Evolutionary conservation across 1,140 invertebrate species (phyloP).

Genomic region (Chironomus tepperi): DNA sequence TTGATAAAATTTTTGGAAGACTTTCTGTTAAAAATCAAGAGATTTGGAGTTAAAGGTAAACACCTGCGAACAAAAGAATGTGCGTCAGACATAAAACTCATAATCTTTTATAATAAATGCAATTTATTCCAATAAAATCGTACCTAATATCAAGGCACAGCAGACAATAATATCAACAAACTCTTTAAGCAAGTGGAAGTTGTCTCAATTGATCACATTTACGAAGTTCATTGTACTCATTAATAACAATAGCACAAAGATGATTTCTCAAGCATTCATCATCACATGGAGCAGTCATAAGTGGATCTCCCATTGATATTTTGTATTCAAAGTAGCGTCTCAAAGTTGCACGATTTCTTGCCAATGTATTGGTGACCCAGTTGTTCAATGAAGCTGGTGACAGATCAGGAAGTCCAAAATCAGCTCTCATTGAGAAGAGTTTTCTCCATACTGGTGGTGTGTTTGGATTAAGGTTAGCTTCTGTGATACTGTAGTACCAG

Average conservation of each 20-base stretch:
- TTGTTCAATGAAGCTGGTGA: slow-evolving; percentile 41
- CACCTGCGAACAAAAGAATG: too few species aligned
- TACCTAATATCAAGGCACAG: too few species aligned
- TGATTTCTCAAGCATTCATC: slow-evolving; percentile 46
- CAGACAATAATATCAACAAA: neutral
- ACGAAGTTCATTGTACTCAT: slow-evolving; percentile 44
- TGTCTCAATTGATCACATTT: slow-evolving; percentile 46
- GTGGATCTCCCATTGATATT: slow-evolving; percentile 49
- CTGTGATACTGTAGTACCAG: slow-evolving; percentile 68
- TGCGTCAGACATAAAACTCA: too few species aligned
- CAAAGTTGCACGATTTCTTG: slow-evolving; percentile 31
- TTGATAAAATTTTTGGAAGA: too few species aligned
- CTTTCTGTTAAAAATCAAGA: too few species aligned
- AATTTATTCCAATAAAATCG: too few species aligned
- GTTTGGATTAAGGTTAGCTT: slow-evolving; percentile 54
- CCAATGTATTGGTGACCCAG: slow-evolving; percentile 43
- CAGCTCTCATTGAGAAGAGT: slow-evolving; percentile 60
- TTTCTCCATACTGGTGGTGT: slow-evolving; percentile 51
- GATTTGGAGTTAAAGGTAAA: too few species aligned
- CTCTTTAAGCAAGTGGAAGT: neutral
- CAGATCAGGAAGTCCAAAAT: slow-evolving; percentile 46
- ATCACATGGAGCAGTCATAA: slow-evolving; percentile 45
- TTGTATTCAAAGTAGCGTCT: slow-evolving; percentile 42
- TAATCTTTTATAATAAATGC: too few species aligned
- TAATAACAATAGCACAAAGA: slow-evolving; percentile 49